Conservation (phyloP, 2,888 invertebrate genomes). For the Prenolepis imparis region DNA sequence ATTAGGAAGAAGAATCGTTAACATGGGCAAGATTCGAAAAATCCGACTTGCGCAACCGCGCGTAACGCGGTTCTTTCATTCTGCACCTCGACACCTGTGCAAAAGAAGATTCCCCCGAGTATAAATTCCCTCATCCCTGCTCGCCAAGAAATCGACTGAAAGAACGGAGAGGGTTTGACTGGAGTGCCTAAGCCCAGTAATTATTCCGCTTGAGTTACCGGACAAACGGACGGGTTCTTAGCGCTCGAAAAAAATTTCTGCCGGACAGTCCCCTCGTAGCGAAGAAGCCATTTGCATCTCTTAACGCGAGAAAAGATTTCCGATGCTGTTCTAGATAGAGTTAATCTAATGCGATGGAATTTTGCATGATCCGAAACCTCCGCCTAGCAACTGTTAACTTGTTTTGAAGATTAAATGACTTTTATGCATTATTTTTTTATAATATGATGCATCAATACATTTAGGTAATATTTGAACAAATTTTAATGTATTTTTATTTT, state of each 20-base stretch:
- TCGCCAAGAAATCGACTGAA: conserved; percentile 36
- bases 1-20: conserved; percentile 19
- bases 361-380: conserved; percentile 8
- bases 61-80: conserved; percentile 62
- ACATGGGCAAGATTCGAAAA: conserved; percentile 30
- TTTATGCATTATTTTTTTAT: not conserved
- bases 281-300: conserved; percentile 55
- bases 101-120: conserved; percentile 38
- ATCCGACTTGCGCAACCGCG: conserved; percentile 44
- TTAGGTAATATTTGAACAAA: not conserved
- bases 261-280: conserved; percentile 35
- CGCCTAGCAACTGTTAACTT: conserved; percentile 8
- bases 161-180: conserved; percentile 41
- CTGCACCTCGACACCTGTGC: conserved; percentile 62
- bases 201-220: conserved; percentile 71
- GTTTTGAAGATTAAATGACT: not conserved
- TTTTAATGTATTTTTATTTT: not conserved
- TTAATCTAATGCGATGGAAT: conserved; percentile 32
- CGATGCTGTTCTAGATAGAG: conserved; percentile 44
- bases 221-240: conserved; percentile 61
- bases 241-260: conserved; percentile 56
- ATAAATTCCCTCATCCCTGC: conserved; percentile 55
- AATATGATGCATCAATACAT: not conserved
- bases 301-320: conserved; percentile 46
- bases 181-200: conserved; percentile 53